Evolutionary conservation across 2,113 vertebrate species (phyloP).

Genomic region (Varanus salvator): DNA sequence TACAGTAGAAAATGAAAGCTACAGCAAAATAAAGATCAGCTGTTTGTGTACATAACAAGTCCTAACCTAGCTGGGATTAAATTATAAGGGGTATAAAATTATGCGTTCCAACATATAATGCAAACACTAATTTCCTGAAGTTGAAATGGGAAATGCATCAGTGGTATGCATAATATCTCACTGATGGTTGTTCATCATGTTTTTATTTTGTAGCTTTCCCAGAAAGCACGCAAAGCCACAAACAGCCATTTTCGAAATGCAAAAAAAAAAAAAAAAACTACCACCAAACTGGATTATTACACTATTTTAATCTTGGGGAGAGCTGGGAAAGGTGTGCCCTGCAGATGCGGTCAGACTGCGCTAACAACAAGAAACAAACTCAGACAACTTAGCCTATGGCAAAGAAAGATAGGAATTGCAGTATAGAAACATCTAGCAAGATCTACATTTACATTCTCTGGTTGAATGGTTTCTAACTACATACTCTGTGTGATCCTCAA

Average conservation of each 20-base stretch:
- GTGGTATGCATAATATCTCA: background rate
- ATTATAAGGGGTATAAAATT: slow-evolving; percentile 15
- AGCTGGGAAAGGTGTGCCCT: no score
- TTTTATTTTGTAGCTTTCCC: background rate
- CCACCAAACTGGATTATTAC: background rate
- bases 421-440: no score
- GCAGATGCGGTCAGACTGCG: no score
- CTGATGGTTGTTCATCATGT: background rate
- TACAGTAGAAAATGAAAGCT: slow-evolving; percentile 2
- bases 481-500: background rate
- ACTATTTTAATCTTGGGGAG: no score
- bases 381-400: no score
- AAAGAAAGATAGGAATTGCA: no score
- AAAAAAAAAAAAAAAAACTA: background rate
- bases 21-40: background rate
- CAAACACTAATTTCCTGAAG: background rate
- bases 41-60: background rate
- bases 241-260: background rate
- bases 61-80: slow-evolving; percentile 4
- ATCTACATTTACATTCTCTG: no score
- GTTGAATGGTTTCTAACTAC: background rate
- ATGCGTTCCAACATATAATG: background rate
- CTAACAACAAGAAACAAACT: no score
- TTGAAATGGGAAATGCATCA: background rate
- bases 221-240: background rate